Evolutionary conservation across 2,797 vertebrate species (phyloP), one percentile per base, ranked within the genome.

Genomic region (Acestrorhynchus altus): DNA sequence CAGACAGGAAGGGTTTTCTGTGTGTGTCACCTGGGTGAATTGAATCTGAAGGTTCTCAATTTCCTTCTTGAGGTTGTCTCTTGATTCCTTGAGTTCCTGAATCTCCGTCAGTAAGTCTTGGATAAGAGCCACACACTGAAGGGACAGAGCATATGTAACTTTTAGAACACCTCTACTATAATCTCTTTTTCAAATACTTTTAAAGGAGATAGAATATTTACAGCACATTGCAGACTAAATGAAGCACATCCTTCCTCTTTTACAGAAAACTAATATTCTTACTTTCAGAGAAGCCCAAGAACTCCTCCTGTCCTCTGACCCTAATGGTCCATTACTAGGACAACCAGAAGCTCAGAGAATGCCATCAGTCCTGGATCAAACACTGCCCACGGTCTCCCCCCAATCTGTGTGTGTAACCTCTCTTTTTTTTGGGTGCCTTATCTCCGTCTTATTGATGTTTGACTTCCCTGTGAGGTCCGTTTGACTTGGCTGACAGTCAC

Each of bases 41-140:
- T 86, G 83, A 39, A 52, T n/a, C 16, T 47, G 57, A 22, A 93
- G 84, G 28, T 15, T 74, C 60, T 65, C 54, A 0, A 94, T 18
- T 31, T 83, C 78, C 13, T 86, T 82, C 74, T 64, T 84, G 79
- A 93, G 65, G 5, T 0, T 28, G 1, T 79, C 75, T 22, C 89
- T 83, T 0, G 54, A 69, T 0, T 82, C 84, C 79, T 87, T 92
- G 39, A 94, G 79, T 1, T 39, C 26, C 0, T 60, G 59, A 0
- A 94, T 76, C 2, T 95, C 89, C 22, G 87, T 68, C 18, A 84
- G 2, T 16, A 94, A 73, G 4, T 89, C 88, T 72, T 92, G 86
- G 16, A 93, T 88, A 64, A 93, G 76, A 42, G 51, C 59, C 35
- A 84, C 65, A 61, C 85, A 81, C 95, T 96, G 76, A 51, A n/a